Conservation (phyloP, 2,113 vertebrate species). For the Daboia siamensis region DNA sequence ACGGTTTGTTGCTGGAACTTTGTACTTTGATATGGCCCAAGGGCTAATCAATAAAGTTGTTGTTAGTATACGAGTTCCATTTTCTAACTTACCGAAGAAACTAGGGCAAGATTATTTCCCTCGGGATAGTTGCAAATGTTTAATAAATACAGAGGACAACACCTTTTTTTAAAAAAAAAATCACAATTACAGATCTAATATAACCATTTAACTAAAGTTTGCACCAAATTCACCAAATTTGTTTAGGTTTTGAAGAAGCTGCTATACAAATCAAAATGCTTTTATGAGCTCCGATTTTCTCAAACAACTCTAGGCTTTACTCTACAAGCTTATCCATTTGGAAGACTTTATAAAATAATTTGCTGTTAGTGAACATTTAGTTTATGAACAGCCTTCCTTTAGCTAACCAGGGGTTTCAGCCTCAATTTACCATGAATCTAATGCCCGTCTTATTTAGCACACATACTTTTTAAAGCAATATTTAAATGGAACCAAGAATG, state of each 20-base stretch:
- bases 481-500: background rate
- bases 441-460: background rate
- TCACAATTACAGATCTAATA: background rate
- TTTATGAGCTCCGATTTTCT: background rate
- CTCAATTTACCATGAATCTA: background rate
- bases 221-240: background rate
- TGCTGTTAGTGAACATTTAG: background rate
- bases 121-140: background rate
- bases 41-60: no score
- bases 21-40: no score
- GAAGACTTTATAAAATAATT: background rate
- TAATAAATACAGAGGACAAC: background rate
- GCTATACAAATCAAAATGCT: background rate
- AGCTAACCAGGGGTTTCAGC: background rate
- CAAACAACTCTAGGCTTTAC: background rate
- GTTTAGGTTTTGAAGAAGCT: background rate
- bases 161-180: background rate
- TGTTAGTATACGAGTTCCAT: background rate
- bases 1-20: no score
- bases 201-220: background rate
- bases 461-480: background rate
- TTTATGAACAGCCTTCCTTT: background rate
- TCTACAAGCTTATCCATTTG: background rate
- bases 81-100: background rate
- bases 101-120: background rate